Conservation (phyloP, 2,888 invertebrate species). For the Nephrotoma appendiculata region DNA sequence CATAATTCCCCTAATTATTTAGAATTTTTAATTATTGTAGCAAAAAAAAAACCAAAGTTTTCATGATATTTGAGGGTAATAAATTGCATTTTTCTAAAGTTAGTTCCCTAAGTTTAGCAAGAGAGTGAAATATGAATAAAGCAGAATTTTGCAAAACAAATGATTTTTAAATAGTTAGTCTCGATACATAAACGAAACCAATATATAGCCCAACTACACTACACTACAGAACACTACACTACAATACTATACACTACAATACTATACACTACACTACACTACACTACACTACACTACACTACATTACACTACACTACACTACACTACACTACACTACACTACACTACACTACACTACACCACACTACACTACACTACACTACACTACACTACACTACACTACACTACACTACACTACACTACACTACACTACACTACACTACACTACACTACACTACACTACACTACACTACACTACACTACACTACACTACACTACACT, state of each 20-base stretch:
- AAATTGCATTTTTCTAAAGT: no score
- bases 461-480: neutral
- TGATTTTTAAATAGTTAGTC: no score
- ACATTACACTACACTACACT: slow-evolving; percentile 6
- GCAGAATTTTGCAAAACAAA: no score
- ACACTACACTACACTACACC: slow-evolving; percentile 6
- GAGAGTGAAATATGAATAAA: no score
- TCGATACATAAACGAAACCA: no score
- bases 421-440: slow-evolving; percentile 14
- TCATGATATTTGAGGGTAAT: no score
- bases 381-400: slow-evolving; percentile 6
- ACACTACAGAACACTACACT: slow-evolving; percentile 3
- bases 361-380: slow-evolving; percentile 6
- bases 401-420: slow-evolving; percentile 20
- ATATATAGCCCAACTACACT: neutral
- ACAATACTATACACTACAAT: slow-evolving; percentile 3
- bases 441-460: neutral
- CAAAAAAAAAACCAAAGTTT: no score
- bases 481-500: neutral
- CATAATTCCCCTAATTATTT: no score
- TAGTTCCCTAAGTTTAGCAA: no score
- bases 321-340: slow-evolving; percentile 5
- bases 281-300: slow-evolving; percentile 6
- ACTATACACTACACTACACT: slow-evolving; percentile 4
- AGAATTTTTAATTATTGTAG: no score